Conservation (phyloP, 2,888 invertebrate genomes). For the Calliphora vomitoria region DNA sequence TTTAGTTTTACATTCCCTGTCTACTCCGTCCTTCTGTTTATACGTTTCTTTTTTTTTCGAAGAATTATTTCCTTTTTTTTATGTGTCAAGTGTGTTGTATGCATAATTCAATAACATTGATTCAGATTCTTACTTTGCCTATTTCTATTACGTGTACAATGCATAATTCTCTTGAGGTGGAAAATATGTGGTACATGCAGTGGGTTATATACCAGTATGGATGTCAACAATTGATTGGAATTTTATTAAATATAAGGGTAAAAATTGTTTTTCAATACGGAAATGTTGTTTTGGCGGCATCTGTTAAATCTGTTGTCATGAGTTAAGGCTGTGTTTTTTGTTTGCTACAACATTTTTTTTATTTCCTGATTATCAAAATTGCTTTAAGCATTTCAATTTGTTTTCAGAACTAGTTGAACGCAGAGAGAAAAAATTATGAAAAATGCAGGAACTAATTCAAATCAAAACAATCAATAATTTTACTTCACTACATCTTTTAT, state of each 20-base stretch:
- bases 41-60: not conserved
- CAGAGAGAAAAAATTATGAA: no score
- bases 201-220: not conserved
- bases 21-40: not conserved
- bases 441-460: no score
- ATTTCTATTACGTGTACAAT: not conserved
- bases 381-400: no score
- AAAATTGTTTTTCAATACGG: no score
- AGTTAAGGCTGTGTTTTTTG: no score
- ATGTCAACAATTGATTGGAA: not conserved
- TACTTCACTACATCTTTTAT: no score
- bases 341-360: no score
- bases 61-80: conserved; percentile 8
- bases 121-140: not conserved
- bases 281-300: no score
- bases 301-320: no score
- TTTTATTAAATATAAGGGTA: not conserved
- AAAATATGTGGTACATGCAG: conserved; percentile 22
- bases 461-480: no score
- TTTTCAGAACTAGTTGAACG: no score
- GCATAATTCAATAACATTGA: conserved; percentile 9
- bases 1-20: not conserved
- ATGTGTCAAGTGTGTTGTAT: conserved; percentile 23
- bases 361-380: no score
- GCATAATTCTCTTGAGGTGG: not conserved